Evolutionary conservation across 2,113 vertebrate species (phyloP).

Genomic region (Vulpes lagopus): DNA sequence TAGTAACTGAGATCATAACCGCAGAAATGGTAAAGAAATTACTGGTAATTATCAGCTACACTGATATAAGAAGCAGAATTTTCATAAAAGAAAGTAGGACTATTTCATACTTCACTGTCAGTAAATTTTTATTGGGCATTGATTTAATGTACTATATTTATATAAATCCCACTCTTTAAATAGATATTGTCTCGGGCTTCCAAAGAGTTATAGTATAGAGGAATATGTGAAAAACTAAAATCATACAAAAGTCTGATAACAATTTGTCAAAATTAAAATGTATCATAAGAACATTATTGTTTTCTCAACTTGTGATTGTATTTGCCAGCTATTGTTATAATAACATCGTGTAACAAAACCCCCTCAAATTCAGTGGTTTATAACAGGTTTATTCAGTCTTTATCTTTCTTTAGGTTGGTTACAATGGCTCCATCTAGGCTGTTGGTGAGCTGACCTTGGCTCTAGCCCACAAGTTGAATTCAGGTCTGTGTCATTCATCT

Average conservation of each 20-base stretch:
- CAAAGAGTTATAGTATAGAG: neutral
- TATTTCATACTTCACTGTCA: neutral
- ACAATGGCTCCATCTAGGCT: neutral
- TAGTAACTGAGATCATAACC: neutral
- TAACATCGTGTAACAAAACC: neutral
- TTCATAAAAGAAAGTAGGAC: neutral
- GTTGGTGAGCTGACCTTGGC: neutral
- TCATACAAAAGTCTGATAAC: neutral
- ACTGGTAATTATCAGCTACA: neutral
- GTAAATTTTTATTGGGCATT: neutral
- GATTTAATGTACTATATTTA: neutral
- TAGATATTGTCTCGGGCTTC: neutral
- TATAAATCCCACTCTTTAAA: neutral
- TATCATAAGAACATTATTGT: neutral
- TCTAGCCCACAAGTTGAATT: neutral
- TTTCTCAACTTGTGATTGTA: neutral
- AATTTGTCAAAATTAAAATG: conserved; percentile 14
- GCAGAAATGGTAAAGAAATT: neutral
- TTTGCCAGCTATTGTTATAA: neutral
- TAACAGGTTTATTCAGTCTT: no score
- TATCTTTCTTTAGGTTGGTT: neutral
- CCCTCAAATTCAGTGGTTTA: neutral
- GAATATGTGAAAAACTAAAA: conserved; percentile 26
- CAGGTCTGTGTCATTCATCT: neutral
- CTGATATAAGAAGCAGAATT: neutral